These are phyloP conservation scores for Pan paniscus DNA, from an alignment of 2,113 vertebrate species.

Conservation along the genomic window DNA sequence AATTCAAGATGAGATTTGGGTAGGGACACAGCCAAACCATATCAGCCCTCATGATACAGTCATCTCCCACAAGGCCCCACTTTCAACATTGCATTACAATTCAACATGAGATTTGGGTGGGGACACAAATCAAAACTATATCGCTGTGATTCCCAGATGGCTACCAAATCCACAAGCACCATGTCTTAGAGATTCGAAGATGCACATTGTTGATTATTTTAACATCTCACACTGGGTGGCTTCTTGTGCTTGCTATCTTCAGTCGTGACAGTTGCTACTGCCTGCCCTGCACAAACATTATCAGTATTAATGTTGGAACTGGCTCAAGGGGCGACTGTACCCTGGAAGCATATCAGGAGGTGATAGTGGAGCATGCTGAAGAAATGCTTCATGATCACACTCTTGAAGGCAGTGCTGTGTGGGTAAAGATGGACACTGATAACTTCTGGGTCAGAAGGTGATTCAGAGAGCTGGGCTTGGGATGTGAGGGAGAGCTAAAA, in stretches of 20 bases:
- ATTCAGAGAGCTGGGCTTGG: not conserved
- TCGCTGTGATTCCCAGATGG: not conserved
- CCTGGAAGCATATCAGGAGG: rapidly evolving
- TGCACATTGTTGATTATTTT: not conserved
- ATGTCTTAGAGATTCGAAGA: not conserved
- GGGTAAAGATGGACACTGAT: rapidly evolving
- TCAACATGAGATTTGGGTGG: too few species aligned
- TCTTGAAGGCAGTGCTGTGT: not conserved
- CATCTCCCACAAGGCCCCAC: too few species aligned
- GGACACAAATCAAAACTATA: too few species aligned
- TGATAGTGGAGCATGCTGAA: not conserved
- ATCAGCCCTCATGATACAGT: too few species aligned
- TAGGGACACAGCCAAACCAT: too few species aligned
- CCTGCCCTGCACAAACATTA: rapidly evolving
- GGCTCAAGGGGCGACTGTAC: not conserved
- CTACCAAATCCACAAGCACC: not conserved
- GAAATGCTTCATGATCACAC: rapidly evolving
- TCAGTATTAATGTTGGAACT: not conserved
- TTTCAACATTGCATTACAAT: too few species aligned
- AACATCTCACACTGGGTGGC: not conserved
- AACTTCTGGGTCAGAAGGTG: not conserved
- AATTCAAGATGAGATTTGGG: too few species aligned
- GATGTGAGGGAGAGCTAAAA: not conserved
- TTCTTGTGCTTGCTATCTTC: not conserved
- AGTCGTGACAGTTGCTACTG: rapidly evolving